A percentile compares a stretch with the other conserved stretches of the same genome.
phyloP scores from a whole-genome alignment of 2,797 vertebrate genomes.

The Orientallactaga sibirica region DNA sequence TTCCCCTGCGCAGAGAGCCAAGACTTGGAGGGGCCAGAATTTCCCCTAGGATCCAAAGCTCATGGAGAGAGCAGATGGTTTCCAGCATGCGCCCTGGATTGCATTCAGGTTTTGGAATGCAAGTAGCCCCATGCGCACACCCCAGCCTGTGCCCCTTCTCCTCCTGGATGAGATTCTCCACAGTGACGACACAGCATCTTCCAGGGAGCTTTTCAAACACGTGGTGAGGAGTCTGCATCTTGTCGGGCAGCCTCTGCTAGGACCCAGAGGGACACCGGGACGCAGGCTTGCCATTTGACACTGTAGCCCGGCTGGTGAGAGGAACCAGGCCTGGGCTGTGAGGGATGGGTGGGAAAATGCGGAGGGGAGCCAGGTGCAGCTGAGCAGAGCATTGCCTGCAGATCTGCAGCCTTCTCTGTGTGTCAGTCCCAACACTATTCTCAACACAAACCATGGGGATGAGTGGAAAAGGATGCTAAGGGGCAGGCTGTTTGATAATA shows the following conservation, averaged over 20 bases:
- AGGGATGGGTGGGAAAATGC: slow-evolving; percentile 75
- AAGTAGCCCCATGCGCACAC: background rate
- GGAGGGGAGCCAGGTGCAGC: slow-evolving; percentile 83
- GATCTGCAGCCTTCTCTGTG: slow-evolving; percentile 31
- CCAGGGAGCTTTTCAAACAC: slow-evolving; percentile 72
- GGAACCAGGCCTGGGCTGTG: slow-evolving; percentile 83
- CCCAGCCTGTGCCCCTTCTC: background rate
- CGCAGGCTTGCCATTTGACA: slow-evolving; percentile 79
- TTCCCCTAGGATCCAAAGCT: slow-evolving; percentile 45
- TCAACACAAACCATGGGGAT: slow-evolving; percentile 31
- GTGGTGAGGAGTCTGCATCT: slow-evolving; percentile 69
- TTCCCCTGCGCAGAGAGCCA: slow-evolving; percentile 54
- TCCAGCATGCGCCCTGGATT: slow-evolving; percentile 64
- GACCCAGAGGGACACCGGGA: slow-evolving; percentile 84
- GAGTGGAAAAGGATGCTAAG: no score
- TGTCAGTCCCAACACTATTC: background rate
- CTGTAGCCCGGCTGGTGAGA: slow-evolving; percentile 80
- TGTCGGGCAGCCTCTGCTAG: slow-evolving; percentile 80
- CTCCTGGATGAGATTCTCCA: slow-evolving; percentile 52
- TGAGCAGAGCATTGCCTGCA: background rate
- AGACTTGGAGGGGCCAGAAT: slow-evolving; percentile 3
- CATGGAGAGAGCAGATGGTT: slow-evolving; percentile 45
- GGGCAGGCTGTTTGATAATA: background rate
- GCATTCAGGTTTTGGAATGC: slow-evolving; percentile 51
- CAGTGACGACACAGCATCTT: slow-evolving; percentile 62